These are phyloP conservation scores for Colletes latitarsis DNA, from an alignment of 1,140 invertebrate genomes.

Conservation along the genomic window DNA sequence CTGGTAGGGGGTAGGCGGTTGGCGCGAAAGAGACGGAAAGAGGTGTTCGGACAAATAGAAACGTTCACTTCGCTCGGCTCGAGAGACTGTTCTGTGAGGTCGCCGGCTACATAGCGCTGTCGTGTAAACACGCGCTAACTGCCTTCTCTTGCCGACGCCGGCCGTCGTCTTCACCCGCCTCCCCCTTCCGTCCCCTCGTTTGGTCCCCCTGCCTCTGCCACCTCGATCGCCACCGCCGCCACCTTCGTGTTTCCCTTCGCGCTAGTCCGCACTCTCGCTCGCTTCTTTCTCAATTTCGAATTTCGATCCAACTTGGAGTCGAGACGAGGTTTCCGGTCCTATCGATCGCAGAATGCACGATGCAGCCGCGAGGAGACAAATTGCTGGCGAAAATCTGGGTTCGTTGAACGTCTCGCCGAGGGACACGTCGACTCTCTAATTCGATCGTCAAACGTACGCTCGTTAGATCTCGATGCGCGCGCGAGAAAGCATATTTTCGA, in stretches of 20 bases:
- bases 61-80: constrained; percentile 70
- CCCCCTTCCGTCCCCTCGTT: constrained; percentile 4
- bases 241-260: neutral
- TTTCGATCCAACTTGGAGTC: neutral
- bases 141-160: constrained; percentile 70
- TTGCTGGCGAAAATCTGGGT: too few species aligned
- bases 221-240: constrained; percentile 3
- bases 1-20: constrained; percentile 15
- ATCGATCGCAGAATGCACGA: too few species aligned
- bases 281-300: constrained; percentile 9
- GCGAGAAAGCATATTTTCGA: neutral
- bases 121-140: constrained; percentile 81
- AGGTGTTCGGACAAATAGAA: constrained; percentile 78
- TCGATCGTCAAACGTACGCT: constrained; percentile 24
- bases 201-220: constrained; percentile 12
- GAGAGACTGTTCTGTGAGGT: constrained; percentile 71
- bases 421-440: constrained; percentile 5
- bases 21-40: constrained; percentile 44
- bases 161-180: constrained; percentile 53
- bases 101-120: constrained; percentile 78
- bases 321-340: too few species aligned
- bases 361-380: too few species aligned
- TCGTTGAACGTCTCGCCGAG: neutral
- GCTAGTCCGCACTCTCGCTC: neutral
- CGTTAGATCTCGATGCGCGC: constrained; percentile 14